phyloP scores from a whole-genome alignment of 2,113 vertebrate species.

The Rallus limicola region DNA sequence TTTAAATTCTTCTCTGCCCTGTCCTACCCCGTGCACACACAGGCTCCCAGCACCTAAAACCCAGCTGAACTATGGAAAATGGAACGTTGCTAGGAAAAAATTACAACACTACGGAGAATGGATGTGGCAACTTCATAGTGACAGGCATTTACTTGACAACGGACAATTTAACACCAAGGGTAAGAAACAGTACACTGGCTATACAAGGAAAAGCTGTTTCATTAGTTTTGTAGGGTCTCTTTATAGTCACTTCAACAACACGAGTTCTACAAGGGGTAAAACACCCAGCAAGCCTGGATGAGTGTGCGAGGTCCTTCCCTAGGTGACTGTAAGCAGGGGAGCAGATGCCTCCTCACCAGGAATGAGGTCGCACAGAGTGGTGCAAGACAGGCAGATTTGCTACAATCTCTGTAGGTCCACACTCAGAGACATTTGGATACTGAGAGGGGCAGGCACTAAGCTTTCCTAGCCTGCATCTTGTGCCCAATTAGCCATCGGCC shows the following conservation, averaged over 20 bases:
- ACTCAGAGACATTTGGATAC: too few relatives aligned
- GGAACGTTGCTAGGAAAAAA: not conserved
- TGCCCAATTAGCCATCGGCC: accelerated
- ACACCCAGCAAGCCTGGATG: not conserved
- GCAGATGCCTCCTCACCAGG: not conserved
- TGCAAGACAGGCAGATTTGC: not conserved
- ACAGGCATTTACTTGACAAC: not conserved
- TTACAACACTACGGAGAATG: not conserved
- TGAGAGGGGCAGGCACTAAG: accelerated
- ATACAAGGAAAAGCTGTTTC: not conserved
- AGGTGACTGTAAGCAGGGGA: not conserved
- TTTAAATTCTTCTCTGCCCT: not conserved
- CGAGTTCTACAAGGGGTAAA: accelerated
- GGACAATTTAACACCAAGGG: not conserved
- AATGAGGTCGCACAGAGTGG: not conserved
- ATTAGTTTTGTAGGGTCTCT: not conserved
- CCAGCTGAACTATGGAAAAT: not conserved
- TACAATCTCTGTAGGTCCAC: not conserved
- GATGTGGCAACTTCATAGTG: not conserved
- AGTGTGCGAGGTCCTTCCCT: not conserved
- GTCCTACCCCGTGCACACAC: not conserved
- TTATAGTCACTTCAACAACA: not conserved
- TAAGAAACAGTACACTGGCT: not conserved
- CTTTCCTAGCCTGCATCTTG: not conserved
- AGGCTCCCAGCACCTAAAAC: not conserved